Evolutionary conservation across 2,888 invertebrate species (phyloP), one percentile per base, ranked within the genome.

Genomic region (Calephelis perditalis): DNA sequence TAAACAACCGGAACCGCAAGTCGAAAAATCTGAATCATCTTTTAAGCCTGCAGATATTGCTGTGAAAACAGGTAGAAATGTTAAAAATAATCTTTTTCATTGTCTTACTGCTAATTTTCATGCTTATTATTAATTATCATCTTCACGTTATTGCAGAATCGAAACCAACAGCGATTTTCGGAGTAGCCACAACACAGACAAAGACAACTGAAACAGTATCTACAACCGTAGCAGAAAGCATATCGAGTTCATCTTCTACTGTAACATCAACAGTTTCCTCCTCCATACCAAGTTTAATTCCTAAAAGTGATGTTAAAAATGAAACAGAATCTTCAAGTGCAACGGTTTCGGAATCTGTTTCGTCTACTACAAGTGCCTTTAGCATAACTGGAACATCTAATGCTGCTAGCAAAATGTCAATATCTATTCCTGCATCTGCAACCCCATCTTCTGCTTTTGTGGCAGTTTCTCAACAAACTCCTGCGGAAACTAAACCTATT

Each of bases 401-500:
- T 35, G 35, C 52, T 10, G 5, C 15, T 35, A 52, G 60, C 54
- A 43, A 59, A 57, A 58, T 54, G 57, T 55, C 62, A 43, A 62
- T 54, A 58, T 55, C 62, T 46, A 62, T 58, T n/a, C 44, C 65
- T 3, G n/a, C 60, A 8, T n/a, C 66, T 3, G 55, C 56, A 11
- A 60, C 67, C 35, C 52, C 57, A 43, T 57, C 57, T 35, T 56
- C 63, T n/a, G 15, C 47, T 9, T 56, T 54, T 36, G 58, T 47
- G 5, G 9, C 62, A 45, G 52, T 61, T 56, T n/a, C 62, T 36
- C 52, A 54, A 36, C 52, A 54, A 54, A 63, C 56, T 57, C 37
- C 59, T 43, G 26, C 44, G 7, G 62, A 64, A 36, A 55, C 63
- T 8, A 63, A 64, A 47, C 62, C 67, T 45, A 55, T 52, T 45